Percentiles rank a stretch among this genome's conserved stretches.
phyloP scores from a whole-genome alignment of 2,888 invertebrate genomes.

The Diogma glabrata region DNA sequence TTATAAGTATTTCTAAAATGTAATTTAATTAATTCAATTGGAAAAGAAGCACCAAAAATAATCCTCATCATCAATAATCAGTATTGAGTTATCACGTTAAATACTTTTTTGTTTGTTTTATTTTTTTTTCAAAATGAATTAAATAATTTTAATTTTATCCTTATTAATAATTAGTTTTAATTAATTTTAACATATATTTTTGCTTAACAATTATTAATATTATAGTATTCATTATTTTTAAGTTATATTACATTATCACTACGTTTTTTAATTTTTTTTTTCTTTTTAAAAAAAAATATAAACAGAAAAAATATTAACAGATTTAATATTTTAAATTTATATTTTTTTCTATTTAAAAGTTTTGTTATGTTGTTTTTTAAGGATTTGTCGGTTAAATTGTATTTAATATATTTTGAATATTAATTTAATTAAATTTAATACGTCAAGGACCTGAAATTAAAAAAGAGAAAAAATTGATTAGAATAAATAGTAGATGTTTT shows the following conservation, averaged over 20 bases:
- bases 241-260: neutral
- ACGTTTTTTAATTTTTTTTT: too few species aligned
- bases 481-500: slow-evolving; percentile 3
- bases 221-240: neutral
- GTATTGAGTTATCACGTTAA: slow-evolving; percentile 8
- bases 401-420: too few species aligned
- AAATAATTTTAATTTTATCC: neutral
- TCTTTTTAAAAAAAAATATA: too few species aligned
- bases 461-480: neutral
- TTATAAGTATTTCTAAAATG: slow-evolving; percentile 6
- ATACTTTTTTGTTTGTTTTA: too few species aligned
- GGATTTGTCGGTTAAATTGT: too few species aligned
- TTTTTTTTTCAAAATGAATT: slow-evolving; percentile 7
- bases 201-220: neutral
- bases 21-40: slow-evolving; percentile 8
- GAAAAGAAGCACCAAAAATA: slow-evolving; percentile 10
- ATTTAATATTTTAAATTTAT: neutral
- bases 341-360: slow-evolving; percentile 1
- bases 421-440: slow-evolving; percentile 1
- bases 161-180: neutral
- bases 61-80: slow-evolving; percentile 9
- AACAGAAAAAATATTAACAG: neutral
- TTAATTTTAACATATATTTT: neutral
- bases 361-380: too few species aligned
- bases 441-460: slow-evolving; percentile 3